These are phyloP conservation scores for Eudemis profundana DNA, from an alignment of 2,888 invertebrate species.

Conservation along the genomic window DNA sequence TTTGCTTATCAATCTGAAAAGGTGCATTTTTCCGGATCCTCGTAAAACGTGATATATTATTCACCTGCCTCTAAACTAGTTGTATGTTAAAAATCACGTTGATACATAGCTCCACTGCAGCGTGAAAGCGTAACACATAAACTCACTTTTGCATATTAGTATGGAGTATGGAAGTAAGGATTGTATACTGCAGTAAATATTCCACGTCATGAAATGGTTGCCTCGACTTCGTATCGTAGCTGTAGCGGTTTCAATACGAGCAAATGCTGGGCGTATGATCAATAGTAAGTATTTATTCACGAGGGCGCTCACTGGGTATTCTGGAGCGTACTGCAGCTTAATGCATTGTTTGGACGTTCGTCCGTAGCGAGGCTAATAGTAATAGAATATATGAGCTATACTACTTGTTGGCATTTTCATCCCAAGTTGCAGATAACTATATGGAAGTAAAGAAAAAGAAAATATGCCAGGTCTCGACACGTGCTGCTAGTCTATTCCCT, in stretches of 20 bases:
- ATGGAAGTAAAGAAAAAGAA: neutral
- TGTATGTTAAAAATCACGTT: too few species aligned
- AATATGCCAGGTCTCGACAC: neutral
- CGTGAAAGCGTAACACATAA: neutral
- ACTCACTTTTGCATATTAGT: neutral
- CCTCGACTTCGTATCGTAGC: neutral
- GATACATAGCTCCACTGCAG: too few species aligned
- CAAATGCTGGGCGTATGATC: conserved; percentile 59
- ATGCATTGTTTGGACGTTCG: conserved; percentile 47
- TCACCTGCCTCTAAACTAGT: too few species aligned
- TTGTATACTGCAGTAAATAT: neutral
- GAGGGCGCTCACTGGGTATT: conserved; percentile 53
- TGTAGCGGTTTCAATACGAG: conserved; percentile 48
- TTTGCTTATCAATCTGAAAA: too few species aligned
- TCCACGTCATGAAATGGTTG: conserved; percentile 4
- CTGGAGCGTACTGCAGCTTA: conserved; percentile 49
- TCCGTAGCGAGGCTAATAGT: conserved; percentile 17
- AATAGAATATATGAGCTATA: conserved; percentile 19
- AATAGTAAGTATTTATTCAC: conserved; percentile 71
- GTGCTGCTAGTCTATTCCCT: too few species aligned
- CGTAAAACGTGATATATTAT: too few species aligned
- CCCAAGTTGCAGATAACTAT: neutral
- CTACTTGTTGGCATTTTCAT: neutral
- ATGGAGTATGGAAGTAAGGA: neutral
- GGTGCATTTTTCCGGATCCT: too few species aligned